phyloP scores from a whole-genome alignment of 2,888 invertebrate genomes.

The Drepanosiphum platanoidis region DNA sequence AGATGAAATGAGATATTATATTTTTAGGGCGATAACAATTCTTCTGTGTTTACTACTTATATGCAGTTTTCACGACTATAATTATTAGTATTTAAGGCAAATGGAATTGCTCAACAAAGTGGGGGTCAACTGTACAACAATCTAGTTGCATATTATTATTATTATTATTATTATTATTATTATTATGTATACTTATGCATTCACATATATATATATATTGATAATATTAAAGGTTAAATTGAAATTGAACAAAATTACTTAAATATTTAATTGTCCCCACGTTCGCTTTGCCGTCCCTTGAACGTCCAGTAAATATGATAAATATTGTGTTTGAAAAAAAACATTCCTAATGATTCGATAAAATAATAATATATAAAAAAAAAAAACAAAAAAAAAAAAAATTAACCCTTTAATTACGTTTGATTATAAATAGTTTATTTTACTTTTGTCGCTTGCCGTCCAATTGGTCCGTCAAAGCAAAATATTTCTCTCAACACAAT shows the following conservation, averaged over 20 bases:
- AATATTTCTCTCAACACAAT: slow-evolving; percentile 18
- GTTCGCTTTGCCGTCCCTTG: slow-evolving; percentile 56
- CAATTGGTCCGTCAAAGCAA: slow-evolving; percentile 48
- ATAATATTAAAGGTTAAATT: slow-evolving; percentile 16
- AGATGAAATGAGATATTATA: slow-evolving; percentile 36
- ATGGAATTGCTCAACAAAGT: slow-evolving; percentile 61
- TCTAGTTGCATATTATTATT: slow-evolving; percentile 41
- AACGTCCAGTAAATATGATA: slow-evolving; percentile 49
- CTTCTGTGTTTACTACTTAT: slow-evolving; percentile 52
- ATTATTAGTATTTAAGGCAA: slow-evolving; percentile 57
- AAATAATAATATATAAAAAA: too few relatives aligned
- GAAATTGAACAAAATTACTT: slow-evolving; percentile 46
- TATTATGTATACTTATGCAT: slow-evolving; percentile 11
- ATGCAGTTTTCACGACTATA: slow-evolving; percentile 49
- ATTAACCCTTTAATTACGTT: slow-evolving; percentile 15
- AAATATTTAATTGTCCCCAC: slow-evolving; percentile 33
- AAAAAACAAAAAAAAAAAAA: background rate
- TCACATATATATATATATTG: slow-evolving; percentile 13
- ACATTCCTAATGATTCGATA: slow-evolving; percentile 52
- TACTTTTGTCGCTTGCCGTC: slow-evolving; percentile 57
- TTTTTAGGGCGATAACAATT: slow-evolving; percentile 43
- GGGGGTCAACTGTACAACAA: slow-evolving; percentile 54
- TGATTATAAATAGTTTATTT: slow-evolving; percentile 34
- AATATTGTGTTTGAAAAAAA: slow-evolving; percentile 42
- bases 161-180: too few relatives aligned